Evolutionary conservation across 1,140 invertebrate species (phyloP).

Genomic region (Drosophila eugracilis): DNA sequence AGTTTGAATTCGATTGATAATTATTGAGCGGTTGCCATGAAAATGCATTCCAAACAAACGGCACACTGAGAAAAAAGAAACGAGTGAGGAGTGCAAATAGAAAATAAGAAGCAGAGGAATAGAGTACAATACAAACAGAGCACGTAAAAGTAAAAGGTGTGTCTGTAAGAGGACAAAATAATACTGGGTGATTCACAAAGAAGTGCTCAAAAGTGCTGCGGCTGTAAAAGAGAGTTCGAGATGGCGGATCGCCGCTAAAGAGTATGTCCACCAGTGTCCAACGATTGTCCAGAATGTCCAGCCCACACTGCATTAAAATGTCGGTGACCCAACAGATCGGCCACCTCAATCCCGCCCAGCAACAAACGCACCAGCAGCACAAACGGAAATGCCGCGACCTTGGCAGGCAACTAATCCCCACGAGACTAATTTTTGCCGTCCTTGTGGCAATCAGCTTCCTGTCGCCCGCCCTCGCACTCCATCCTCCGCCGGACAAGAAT

Average conservation of each 20-base stretch:
- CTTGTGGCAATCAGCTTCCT: constrained; percentile 34
- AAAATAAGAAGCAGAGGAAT: constrained; percentile 18
- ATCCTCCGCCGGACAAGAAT: constrained; percentile 33
- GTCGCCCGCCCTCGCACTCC: constrained; percentile 40
- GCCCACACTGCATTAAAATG: constrained; percentile 65
- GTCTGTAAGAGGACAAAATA: constrained; percentile 32
- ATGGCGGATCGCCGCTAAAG: constrained; percentile 49
- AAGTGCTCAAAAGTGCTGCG: constrained; percentile 41
- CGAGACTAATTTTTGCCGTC: constrained; percentile 30
- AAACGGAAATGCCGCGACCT: constrained; percentile 70
- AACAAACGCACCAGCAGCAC: constrained; percentile 73
- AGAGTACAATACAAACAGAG: constrained; percentile 16
- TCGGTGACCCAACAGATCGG: constrained; percentile 25
- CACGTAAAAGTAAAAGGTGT: constrained; percentile 45
- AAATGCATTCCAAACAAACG: constrained; percentile 79
- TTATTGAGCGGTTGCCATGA: constrained; percentile 69
- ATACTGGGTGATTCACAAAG: constrained; percentile 73
- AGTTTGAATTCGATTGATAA: constrained; percentile 28
- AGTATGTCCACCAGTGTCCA: constrained; percentile 22
- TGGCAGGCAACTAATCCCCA: constrained; percentile 15
- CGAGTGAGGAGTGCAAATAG: constrained; percentile 2
- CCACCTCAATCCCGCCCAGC: constrained; percentile 61
- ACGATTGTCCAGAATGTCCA: constrained; percentile 19
- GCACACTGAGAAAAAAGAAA: constrained; percentile 23
- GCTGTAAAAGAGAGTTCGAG: constrained; percentile 12